Evolutionary conservation across 1,140 invertebrate genomes (phyloP), one percentile per base, ranked within the genome.

Genomic region (Bradynema listronoti): DNA sequence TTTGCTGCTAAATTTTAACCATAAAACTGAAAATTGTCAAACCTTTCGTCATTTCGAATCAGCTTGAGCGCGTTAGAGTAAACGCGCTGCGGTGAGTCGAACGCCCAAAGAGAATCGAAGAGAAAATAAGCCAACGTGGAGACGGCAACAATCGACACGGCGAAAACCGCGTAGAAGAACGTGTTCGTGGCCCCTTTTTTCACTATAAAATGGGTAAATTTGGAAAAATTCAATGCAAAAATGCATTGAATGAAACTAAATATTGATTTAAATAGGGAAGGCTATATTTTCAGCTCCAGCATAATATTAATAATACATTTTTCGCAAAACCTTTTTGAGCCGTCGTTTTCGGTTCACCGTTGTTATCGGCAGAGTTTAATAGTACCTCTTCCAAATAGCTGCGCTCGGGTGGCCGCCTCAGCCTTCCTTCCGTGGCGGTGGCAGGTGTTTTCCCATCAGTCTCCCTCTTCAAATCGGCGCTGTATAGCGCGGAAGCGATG

Each of bases 311-410:
- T 27, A 14, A 49, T 68, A 39, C 4, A 43, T 32, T 32, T 11
- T 34, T 19, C 33, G 32, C 41, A 43, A 2, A 19, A 73, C 71
- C 66, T 71, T 74, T 73, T 61, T 74, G 69, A 5, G 59, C 56
- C 14, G 76, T 69, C 14, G 73, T 75, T 27, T 71, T 75, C 14
- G 73, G 73, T 46, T 78, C 60, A 11, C 57, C 56, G 32, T 75
- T 57, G 34, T 63, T 47, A n/a, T n/a, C n/a, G n/a, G n/a, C n/a
- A n/a, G n/a, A n/a, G 22, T 61, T 29, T 7, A 66, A 33, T 11
- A 77, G 30, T 25, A 75, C 58, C 30, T 72, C 67, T 47, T 69
- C 67, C 4, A 69, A 32, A 39, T 61, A 51, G 22, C 46, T 60
- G 5, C 53, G 27, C 34, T 53, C 29, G 4, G 36, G 41, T 32